A percentile compares a stretch with the other conserved stretches of the same genome.
Conservation (phyloP, 2,888 invertebrate genomes). For the Germaria angustata region DNA sequence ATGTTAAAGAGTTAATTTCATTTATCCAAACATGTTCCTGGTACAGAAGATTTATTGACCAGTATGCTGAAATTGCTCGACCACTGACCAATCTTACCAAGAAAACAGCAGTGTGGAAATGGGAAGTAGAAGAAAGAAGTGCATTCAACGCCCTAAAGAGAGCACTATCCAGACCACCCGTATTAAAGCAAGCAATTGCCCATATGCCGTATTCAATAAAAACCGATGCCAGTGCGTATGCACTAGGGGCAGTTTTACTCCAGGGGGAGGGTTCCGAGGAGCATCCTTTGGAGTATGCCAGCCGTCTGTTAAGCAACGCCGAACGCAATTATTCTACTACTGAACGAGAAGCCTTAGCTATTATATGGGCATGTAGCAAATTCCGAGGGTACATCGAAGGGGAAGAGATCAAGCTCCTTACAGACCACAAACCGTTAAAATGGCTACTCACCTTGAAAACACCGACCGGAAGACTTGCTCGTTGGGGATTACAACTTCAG, state of each 20-base stretch:
- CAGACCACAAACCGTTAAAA: slow-evolving; percentile 80
- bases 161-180: neutral
- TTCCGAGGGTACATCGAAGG: slow-evolving; percentile 79
- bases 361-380: slow-evolving; percentile 69
- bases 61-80: too few species aligned
- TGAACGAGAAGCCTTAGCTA: slow-evolving; percentile 76
- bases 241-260: slow-evolving; percentile 26
- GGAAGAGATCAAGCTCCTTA: slow-evolving; percentile 70
- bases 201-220: slow-evolving; percentile 28
- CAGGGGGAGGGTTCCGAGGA: slow-evolving; percentile 38
- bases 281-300: slow-evolving; percentile 62
- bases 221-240: slow-evolving; percentile 27
- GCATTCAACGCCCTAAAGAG: slow-evolving; percentile 26
- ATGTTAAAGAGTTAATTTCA: too few species aligned
- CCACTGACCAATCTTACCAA: slow-evolving; percentile 6
- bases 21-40: too few species aligned
- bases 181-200: slow-evolving; percentile 31
- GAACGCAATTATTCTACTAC: slow-evolving; percentile 78
- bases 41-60: too few species aligned
- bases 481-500: slow-evolving; percentile 79
- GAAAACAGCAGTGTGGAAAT: slow-evolving; percentile 16
- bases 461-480: slow-evolving; percentile 57
- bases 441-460: slow-evolving; percentile 63
- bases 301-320: slow-evolving; percentile 68
- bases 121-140: neutral